Evolutionary conservation across 2,797 vertebrate genomes (phyloP), one percentile per base, ranked within the genome.

Genomic region (Darevskia mixta): DNA sequence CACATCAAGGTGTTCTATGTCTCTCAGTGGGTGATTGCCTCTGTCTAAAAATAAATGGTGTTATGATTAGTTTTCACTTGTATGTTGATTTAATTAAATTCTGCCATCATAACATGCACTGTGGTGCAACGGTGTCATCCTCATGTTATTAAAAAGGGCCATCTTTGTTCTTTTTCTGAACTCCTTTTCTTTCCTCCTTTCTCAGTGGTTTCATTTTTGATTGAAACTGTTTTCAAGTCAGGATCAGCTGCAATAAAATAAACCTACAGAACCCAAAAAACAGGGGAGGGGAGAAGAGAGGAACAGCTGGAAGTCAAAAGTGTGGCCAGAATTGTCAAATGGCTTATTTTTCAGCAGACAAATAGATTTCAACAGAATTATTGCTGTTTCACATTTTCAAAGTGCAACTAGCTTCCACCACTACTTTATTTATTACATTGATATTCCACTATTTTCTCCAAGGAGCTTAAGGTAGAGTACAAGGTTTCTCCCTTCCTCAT

Each of bases 31-130:
- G 86, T 92, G 82, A 79, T 41, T 91, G 88, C 58, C 43, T 82
- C 73, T 79, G 87, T 90, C 93, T 88, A 92, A 95, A 95, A 95
- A 94, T 90, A 95, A 93, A 90, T 86, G 76, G n/a, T 85, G 91
- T 77, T 0, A 82, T 82, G 83, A 87, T 93, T 93, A 89, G 90
- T 90, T 95, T 94, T 90, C 88, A 91, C 78, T 92, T 89, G 90
- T 76, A 72, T 43, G 80, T 92, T 80, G 73, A 90, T 85, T 82
- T 94, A 94, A 96, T 92, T 94, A 91, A 92, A 85, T 89, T 77
- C 87, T 89, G 55, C 88, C 79, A 87, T 87, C 86, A 18, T 88
- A 93, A 82, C 86, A 90, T 49, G 85, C 86, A 91, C 72, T 27
- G 77, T 77, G 87, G 64, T 87, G 83, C 93, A 92, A 82, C 76